Conservation (phyloP, 2,797 vertebrate species). For the Takifugu rubripes region DNA sequence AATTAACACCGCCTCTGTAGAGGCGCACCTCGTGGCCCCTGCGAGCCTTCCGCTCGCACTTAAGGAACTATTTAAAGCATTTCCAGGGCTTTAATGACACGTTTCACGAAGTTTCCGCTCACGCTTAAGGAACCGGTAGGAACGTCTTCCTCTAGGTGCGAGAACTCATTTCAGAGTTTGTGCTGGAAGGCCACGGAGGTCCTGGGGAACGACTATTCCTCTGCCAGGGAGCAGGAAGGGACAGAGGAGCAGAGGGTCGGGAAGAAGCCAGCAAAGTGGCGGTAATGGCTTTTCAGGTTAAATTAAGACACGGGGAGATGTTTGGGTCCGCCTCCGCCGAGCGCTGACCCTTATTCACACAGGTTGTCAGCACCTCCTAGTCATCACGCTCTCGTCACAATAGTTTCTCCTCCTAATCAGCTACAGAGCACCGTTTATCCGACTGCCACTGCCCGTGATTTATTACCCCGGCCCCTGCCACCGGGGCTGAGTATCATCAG, state of each 20-base stretch:
- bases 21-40: no score
- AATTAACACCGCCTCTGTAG: not conserved
- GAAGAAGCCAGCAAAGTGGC: constrained; percentile 52
- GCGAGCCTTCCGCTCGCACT: no score
- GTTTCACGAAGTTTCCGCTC: not conserved
- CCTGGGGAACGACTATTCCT: constrained; percentile 43
- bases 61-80: no score
- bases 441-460: constrained; percentile 70
- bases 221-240: constrained; percentile 20
- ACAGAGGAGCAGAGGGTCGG: constrained; percentile 39
- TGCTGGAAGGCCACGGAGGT: constrained; percentile 54
- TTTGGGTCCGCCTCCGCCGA: constrained; percentile 59
- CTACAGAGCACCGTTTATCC: constrained; percentile 65
- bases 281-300: constrained; percentile 70
- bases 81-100: no score
- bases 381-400: constrained; percentile 62
- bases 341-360: constrained; percentile 68
- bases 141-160: constrained; percentile 34
- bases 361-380: constrained; percentile 59
- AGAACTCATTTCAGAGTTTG: constrained; percentile 55
- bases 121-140: constrained; percentile 1
- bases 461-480: constrained; percentile 66
- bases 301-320: constrained; percentile 69
- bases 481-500: constrained; percentile 78
- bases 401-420: constrained; percentile 74